Conservation (phyloP, 2,888 invertebrate genomes). For the Dysmachus trigonus region DNA sequence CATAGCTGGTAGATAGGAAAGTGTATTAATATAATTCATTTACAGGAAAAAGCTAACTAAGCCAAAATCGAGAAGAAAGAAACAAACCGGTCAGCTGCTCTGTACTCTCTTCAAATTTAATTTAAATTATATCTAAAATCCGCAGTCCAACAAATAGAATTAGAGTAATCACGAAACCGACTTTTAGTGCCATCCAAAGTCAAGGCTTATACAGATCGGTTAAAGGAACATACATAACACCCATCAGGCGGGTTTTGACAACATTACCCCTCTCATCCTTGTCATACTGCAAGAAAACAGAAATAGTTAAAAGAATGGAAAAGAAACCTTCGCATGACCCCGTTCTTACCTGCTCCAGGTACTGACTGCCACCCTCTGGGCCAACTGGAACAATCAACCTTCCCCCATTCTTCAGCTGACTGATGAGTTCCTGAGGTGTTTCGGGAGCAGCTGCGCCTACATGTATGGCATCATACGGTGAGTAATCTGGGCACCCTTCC, state of each 20-base stretch:
- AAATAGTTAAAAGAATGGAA: not conserved
- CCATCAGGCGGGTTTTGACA: slow-evolving; percentile 82
- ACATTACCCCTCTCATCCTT: slow-evolving; percentile 84
- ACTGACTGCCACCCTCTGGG: slow-evolving; percentile 84
- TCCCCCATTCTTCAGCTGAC: slow-evolving; percentile 71
- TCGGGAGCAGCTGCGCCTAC: slow-evolving; percentile 88
- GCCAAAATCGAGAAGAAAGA: not conserved
- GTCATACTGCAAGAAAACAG: slow-evolving; percentile 75
- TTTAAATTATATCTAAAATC: not conserved
- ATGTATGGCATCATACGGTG: slow-evolving; percentile 92
- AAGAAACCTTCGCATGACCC: not conserved
- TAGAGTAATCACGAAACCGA: not conserved
- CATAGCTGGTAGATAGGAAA: not conserved
- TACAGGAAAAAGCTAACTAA: not conserved
- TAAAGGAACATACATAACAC: slow-evolving; percentile 95
- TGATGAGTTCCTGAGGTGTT: slow-evolving; percentile 76
- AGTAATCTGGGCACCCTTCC: slow-evolving; percentile 76
- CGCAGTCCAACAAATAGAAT: not conserved
- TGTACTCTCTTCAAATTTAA: not conserved
- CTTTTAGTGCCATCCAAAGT: slow-evolving; percentile 52
- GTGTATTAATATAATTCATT: not conserved
- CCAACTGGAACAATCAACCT: slow-evolving; percentile 92
- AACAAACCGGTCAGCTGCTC: not conserved
- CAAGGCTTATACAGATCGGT: slow-evolving; percentile 76
- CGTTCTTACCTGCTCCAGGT: slow-evolving; percentile 74